Evolutionary conservation across 2,113 vertebrate genomes (phyloP).

Genomic region (Syrmaticus mikado): DNA sequence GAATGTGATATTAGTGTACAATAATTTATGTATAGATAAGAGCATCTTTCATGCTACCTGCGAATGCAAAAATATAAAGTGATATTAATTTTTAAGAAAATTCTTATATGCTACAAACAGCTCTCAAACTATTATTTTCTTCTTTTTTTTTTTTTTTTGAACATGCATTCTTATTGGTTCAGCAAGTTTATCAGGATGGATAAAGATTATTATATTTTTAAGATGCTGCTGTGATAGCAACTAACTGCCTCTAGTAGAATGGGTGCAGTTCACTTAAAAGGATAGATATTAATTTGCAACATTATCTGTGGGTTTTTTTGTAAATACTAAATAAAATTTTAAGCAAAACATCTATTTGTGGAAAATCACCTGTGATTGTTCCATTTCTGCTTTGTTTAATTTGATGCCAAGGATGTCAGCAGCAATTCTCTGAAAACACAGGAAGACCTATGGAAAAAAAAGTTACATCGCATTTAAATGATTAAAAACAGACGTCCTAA

Average conservation of each 20-base stretch:
- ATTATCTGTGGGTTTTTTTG: neutral
- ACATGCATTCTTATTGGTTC: neutral
- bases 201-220: neutral
- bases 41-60: neutral
- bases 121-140: neutral
- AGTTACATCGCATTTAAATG: constrained; percentile 71
- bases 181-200: neutral
- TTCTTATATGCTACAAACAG: neutral
- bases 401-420: constrained; percentile 97
- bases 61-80: neutral
- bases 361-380: constrained; percentile 96
- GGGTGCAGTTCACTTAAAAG: neutral
- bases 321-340: neutral
- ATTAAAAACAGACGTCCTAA: constrained; percentile 76
- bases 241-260: neutral
- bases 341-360: constrained; percentile 28
- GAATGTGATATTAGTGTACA: neutral
- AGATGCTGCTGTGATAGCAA: neutral
- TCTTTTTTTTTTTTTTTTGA: neutral
- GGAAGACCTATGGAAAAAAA: constrained; percentile 87
- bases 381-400: constrained; percentile 98
- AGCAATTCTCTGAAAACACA: constrained; percentile 97
- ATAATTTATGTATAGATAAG: neutral
- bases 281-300: neutral
- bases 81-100: neutral